Conservation (phyloP, 2,113 vertebrate species). For the Eudyptes chrysolophus region DNA sequence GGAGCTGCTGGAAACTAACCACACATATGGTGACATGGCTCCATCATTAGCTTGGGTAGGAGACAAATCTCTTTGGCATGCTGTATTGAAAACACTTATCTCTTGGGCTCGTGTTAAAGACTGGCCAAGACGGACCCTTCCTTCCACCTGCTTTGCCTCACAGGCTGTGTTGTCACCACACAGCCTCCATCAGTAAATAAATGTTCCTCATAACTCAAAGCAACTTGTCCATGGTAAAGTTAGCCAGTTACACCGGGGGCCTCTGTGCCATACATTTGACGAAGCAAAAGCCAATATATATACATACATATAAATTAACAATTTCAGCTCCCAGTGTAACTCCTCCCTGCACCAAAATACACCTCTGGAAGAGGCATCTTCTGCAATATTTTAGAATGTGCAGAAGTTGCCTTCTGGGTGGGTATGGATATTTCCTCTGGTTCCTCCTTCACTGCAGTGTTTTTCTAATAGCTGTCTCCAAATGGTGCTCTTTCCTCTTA, state of each 20-base stretch:
- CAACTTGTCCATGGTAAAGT: background rate
- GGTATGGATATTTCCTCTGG: background rate
- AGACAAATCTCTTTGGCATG: slow-evolving; percentile 60
- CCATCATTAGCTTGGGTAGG: slow-evolving; percentile 56
- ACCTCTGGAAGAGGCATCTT: background rate
- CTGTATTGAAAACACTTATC: slow-evolving; percentile 48
- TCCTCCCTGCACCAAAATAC: background rate
- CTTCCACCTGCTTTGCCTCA: slow-evolving; percentile 36
- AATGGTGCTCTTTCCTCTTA: background rate
- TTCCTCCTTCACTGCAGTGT: background rate
- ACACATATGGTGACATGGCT: slow-evolving; percentile 69
- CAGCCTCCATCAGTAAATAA: background rate
- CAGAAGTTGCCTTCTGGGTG: background rate
- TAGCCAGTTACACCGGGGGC: background rate
- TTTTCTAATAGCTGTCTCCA: background rate
- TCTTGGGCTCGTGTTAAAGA: background rate
- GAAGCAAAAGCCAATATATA: background rate
- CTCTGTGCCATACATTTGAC: accelerated
- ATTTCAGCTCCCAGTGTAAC: background rate
- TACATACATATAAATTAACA: accelerated
- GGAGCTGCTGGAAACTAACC: slow-evolving; percentile 64
- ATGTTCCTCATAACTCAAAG: background rate
- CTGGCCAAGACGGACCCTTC: slow-evolving; percentile 22
- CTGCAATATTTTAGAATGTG: background rate
- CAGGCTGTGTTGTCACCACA: slow-evolving; percentile 47